Base-by-base conservation (phyloP, 2,113 vertebrate species). In the Chrysochloris asiatica region DNA sequence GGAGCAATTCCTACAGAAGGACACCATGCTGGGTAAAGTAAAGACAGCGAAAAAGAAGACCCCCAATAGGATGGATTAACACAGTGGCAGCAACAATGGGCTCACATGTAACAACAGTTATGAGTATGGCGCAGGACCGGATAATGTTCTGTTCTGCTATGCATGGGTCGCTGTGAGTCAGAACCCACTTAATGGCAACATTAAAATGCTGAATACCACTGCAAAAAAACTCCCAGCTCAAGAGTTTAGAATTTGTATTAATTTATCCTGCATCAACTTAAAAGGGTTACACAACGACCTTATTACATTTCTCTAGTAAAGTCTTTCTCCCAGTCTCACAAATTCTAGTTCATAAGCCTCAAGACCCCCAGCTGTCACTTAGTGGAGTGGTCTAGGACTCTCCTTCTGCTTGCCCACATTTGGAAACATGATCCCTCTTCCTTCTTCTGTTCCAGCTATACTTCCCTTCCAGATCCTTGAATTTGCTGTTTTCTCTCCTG, bases 231-330 rank as follows among this genome's bases (percentile, higher is more conserved):
- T 65, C 17, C 72, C 28, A 63, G 26, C 16, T 19, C 1, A 2
- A 92, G 33, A 88, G 59, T 38, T 71, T 52, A 43, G 72, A 93
- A 67, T 69, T 8, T 78, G 81, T 79, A n/a, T 71, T 36, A 87
- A 75, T 79, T 45, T 83, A 71, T 54, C 47, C 12, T 56, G 10
- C 47, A 43, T 79, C 78, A 48, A 36, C 4, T 75, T 69, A 72
- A 86, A 81, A 5, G n/a, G n/a, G 28, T 30, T 33, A 59, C 12
- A 30, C 8, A 33, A 47, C 45, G 3, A 38, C 36, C n/a, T 79
- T 16, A 21, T 30, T 24, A 14, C 45, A 61, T 56, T 88, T 78
- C 83, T 67, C 61, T 54, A 61, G 56, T 21, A 73, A 48, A 47
- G 33, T 38, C 83, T 41, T 88, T 48, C 10, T 56, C 48, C n/a